Base-by-base conservation (phyloP, 2,888 invertebrate species). In the Allophyes oxyacanthae region DNA sequence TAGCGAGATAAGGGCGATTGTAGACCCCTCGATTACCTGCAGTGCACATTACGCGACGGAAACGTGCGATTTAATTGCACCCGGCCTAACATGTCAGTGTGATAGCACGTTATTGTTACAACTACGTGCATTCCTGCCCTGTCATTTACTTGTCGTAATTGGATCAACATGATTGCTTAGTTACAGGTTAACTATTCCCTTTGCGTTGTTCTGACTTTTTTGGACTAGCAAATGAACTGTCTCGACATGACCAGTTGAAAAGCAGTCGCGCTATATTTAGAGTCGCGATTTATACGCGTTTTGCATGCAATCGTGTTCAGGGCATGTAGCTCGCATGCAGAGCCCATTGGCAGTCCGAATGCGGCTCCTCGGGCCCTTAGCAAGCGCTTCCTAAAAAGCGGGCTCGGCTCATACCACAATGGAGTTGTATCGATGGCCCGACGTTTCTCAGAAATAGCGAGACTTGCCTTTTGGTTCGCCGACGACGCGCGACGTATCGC, bases 171-270 rank as follows among this genome's bases (percentile, higher is more conserved):
- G 51, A 74, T 66, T 49, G 71, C 44, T 45, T 38, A 25, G 41
- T 60, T 28, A 30, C 20, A 3, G 20, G 20, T 20, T 20, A 20
- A 2, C 46, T 48, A 54, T 64, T 65, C 56, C 66, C 52, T 60
- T 66, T 58, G 41, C 41, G 64, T 51, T 14, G 50, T 20, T 48
- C 30, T 10, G 42, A 70, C 67, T 60, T 68, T 73, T 71, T 75
- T 58, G 64, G 75, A 56, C 53, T 51, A 67, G 60, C 68, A 71
- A 74, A 64, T 62, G 59, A 68, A 61, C 51, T 50, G 46, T 50
- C 52, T 45, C 37, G 53, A 33, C 41, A 58, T 57, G 49, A 46
- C 10, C 32, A 44, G 40, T 69, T 58, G 45, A 64, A 50, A 50
- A 63, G 53, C 43, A 40, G 53, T 69, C 40, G 36, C 40, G 40